Base-by-base conservation (phyloP, 2,888 invertebrate genomes). In the Agonopterix arenella region DNA sequence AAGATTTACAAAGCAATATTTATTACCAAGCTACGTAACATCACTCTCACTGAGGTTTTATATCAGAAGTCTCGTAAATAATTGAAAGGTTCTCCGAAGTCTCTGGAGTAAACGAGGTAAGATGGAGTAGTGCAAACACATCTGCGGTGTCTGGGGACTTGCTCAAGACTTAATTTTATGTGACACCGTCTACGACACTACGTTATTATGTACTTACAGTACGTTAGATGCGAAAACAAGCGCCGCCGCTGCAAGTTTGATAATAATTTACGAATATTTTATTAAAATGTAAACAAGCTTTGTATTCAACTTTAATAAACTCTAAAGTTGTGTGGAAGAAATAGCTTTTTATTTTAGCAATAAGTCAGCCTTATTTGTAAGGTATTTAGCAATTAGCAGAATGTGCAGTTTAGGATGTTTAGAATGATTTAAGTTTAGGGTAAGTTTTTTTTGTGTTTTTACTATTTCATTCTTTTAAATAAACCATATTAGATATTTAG, bases 121-220 rank as follows among this genome's bases (percentile, higher is more conserved):
- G 18, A 41, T 41, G 16, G 41, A 47, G 42, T 41, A 28, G 28
- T 11, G 42, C 48, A 44, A 43, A 44, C 43, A 48, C 44, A 44
- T 44, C 44, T n/a, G 44, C 44, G 11, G 28, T 18, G 28, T 18
- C 18, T 16, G 40, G 47, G 41, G 8, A 11, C 36, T 4, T 9
- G 40, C 16, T 38, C 41, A 8, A 11, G 36, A 40, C 40, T 41
- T 42, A 47, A 47, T 47, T 47, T 47, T 42, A 42, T 11, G 47
- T 47, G 47, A 47, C 47, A 36, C 11, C 36, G 42, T 28, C 42
- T 28, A n/a, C 11, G 28, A 10, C 8, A 28, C 46, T 11, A 41
- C 41, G 10, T 28, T 28, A 28, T 28, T 7, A 7, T 28, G 28
- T 28, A 18, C 18, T 18, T 18, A 18, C 4, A 18, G 18, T 18